Evolutionary conservation across 2,888 invertebrate species (phyloP).

Genomic region (Unio pictorum): DNA sequence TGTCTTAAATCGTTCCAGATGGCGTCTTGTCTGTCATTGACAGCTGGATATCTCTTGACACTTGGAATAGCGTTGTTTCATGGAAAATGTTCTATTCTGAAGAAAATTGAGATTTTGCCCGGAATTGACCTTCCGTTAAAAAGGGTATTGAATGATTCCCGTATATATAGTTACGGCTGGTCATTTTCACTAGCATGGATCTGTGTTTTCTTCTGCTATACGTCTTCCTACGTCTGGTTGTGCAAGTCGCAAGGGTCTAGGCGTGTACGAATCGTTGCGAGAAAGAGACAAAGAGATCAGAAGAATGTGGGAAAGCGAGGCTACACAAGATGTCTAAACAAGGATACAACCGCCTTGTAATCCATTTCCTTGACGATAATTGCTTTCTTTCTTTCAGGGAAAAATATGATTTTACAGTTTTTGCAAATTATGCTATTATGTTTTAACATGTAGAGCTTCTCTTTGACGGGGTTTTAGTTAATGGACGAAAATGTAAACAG

Average conservation of each 20-base stretch:
- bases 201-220: constrained; percentile 58
- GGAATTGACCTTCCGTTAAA: constrained; percentile 52
- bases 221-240: constrained; percentile 58
- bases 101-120: constrained; percentile 46
- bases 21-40: constrained; percentile 36
- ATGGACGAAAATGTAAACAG: too few species aligned
- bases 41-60: constrained; percentile 51
- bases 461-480: too few species aligned
- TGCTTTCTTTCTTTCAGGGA: too few species aligned
- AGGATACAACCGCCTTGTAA: too few species aligned
- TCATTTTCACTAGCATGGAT: constrained; percentile 66
- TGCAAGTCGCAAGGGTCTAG: constrained; percentile 45
- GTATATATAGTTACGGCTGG: constrained; percentile 59
- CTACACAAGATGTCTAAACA: too few species aligned
- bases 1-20: constrained; percentile 21
- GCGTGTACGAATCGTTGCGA: too few species aligned
- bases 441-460: too few species aligned
- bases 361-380: too few species aligned
- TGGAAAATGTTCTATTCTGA: constrained; percentile 58
- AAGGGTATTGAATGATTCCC: constrained; percentile 40
- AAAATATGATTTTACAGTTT: too few species aligned
- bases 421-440: too few species aligned
- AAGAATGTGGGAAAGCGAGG: too few species aligned
- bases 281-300: too few species aligned
- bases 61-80: constrained; percentile 60